phyloP scores from a whole-genome alignment of 2,888 invertebrate species.

The Byasa hedistus region DNA sequence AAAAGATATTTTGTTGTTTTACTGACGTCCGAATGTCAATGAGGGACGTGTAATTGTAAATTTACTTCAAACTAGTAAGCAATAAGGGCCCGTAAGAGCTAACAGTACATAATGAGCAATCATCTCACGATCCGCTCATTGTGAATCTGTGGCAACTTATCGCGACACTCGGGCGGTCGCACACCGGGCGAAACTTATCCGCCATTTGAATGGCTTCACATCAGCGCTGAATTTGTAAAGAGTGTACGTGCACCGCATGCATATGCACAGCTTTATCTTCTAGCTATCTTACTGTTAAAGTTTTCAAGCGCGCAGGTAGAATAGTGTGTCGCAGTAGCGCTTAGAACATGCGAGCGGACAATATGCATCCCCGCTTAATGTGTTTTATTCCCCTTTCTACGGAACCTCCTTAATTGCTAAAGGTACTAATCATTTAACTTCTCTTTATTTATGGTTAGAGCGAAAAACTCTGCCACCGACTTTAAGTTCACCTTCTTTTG shows the following conservation, averaged over 20 bases:
- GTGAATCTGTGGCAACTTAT: slow-evolving; percentile 62
- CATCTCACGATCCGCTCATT: slow-evolving; percentile 61
- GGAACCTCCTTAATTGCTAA: no score
- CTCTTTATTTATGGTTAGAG: no score
- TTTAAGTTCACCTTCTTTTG: no score
- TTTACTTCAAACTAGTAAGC: neutral
- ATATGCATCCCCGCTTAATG: slow-evolving; percentile 3
- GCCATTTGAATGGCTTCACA: slow-evolving; percentile 67
- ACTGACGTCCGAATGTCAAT: no score
- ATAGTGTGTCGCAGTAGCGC: slow-evolving; percentile 30
- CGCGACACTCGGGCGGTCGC: slow-evolving; percentile 63
- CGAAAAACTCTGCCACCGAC: no score
- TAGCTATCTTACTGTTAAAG: slow-evolving; percentile 54
- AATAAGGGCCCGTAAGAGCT: neutral
- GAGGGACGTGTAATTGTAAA: neutral
- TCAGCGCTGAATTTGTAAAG: slow-evolving; percentile 75
- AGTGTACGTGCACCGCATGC: slow-evolving; percentile 74
- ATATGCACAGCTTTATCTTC: slow-evolving; percentile 67
- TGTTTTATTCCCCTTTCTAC: neutral
- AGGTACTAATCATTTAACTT: no score
- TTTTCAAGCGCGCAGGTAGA: slow-evolving; percentile 46
- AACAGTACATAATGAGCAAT: slow-evolving; percentile 43
- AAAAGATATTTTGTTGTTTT: no score
- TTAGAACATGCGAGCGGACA: slow-evolving; percentile 29
- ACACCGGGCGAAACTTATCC: slow-evolving; percentile 69